These are phyloP conservation scores for Megaptera novaeangliae DNA, from an alignment of 2,113 vertebrate species.

Conservation along the genomic window DNA sequence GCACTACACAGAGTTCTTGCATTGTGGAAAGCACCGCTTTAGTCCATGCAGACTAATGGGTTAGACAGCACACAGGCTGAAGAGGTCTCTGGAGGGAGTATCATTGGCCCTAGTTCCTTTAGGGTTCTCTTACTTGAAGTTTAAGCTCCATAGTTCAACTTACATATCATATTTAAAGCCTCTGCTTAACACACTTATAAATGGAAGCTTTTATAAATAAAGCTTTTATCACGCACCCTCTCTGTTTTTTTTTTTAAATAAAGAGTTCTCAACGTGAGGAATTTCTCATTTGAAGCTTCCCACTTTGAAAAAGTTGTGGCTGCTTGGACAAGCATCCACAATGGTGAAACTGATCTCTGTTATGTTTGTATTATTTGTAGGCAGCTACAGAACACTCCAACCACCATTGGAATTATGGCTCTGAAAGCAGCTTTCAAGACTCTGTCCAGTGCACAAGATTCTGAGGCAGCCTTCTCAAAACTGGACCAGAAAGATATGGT, in stretches of 20 bases:
- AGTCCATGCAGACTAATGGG: not conserved
- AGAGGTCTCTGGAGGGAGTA: not conserved
- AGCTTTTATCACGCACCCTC: not conserved
- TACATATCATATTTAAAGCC: not conserved
- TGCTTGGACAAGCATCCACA: rapidly evolving
- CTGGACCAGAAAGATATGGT: constrained; percentile 85
- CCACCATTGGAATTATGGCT: constrained; percentile 73
- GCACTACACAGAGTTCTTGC: not conserved
- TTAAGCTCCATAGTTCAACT: not conserved
- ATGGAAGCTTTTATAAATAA: not conserved
- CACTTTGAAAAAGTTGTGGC: not conserved
- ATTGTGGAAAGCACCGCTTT: not conserved
- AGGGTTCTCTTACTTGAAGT: not conserved
- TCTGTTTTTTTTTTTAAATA: not conserved
- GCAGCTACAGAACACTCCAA: constrained; percentile 61
- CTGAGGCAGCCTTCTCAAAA: constrained; percentile 77
- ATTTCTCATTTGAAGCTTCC: not conserved
- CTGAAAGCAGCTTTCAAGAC: constrained; percentile 84
- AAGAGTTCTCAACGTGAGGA: not conserved
- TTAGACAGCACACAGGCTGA: not conserved
- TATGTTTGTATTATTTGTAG: constrained; percentile 75
- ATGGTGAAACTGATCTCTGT: not conserved
- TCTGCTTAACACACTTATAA: not conserved
- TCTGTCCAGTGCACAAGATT: constrained; percentile 72
- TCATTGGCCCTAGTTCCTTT: not conserved